Base-by-base conservation (phyloP, 1,140 invertebrate species). In the Luehdorfia chinensis region DNA sequence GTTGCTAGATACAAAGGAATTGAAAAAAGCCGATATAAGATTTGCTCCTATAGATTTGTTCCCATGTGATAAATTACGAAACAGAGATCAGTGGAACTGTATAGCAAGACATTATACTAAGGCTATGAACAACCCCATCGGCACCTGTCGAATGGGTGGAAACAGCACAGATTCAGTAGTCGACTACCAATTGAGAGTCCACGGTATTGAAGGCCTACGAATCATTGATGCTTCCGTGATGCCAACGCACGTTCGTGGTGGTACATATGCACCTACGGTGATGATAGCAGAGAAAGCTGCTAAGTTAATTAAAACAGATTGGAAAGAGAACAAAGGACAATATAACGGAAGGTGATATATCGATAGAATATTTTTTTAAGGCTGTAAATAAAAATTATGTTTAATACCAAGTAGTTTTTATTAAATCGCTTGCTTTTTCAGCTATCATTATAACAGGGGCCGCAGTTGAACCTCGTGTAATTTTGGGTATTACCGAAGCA, bases 381-480 rank as follows among this genome's bases (percentile, higher is more conserved):
- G 13, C 31, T 44, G 16, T 62, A 65, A 75, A 72, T 70, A 74
- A 80, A 76, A 75, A 31, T 50, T 33, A 21, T 37, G 23, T 50
- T 71, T 73, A 84, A 59, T 84, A 78, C 91, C 91, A 92, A 53
- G 86, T 74, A 45, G 88, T 77, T 77, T 93, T 93, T 34, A 97
- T 95, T 79, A 97, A 88, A 75, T 96, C 94, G 5, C 95, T 91
- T 0, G 91, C 94, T 74, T 95, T 95, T 84, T 98, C 96, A 0
- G 91, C 96, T 47, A 98, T 93, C 96, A 97, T 97, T 44, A 91
- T 90, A 4, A 93, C 90, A 0, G 91, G 90, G 0, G 93, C 93
- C 50, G 92, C 93, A 0, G 92, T 91, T 52, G 95, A 94, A 1
- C 91, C 94, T 28, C 89, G 88, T 0, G 92, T 88, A 27, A 94